phyloP scores from a whole-genome alignment of 2,888 invertebrate species.

The Pelosia muscerda region DNA sequence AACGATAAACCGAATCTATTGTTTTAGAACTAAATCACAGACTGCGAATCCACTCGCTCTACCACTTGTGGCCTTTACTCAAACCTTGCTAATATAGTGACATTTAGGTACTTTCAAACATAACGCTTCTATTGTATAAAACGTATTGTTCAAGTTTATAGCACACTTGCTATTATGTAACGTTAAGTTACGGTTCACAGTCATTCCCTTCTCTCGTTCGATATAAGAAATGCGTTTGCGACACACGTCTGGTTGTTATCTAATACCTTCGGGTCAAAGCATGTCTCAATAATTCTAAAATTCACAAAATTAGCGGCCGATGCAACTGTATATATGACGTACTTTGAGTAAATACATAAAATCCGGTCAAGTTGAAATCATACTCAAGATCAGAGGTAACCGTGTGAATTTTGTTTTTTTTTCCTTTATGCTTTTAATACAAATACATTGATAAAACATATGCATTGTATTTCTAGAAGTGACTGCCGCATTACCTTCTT shows the following conservation, averaged over 20 bases:
- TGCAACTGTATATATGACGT: neutral
- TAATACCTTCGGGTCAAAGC: conserved; percentile 30
- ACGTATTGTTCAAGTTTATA: neutral
- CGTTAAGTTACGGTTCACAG: conserved; percentile 22
- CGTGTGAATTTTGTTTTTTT: neutral
- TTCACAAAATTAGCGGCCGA: neutral
- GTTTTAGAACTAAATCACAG: neutral
- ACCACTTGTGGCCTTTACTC: neutral
- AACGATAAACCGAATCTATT: neutral
- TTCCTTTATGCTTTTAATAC: neutral
- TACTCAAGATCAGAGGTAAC: neutral
- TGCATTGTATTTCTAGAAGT: too few relatives aligned
- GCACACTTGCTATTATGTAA: conserved; percentile 6
- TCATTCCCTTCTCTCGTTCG: conserved; percentile 22
- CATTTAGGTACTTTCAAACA: conserved; percentile 1
- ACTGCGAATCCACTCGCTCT: neutral
- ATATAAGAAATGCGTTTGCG: conserved; percentile 19
- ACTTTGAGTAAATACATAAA: neutral
- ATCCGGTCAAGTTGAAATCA: neutral
- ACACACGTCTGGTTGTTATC: conserved; percentile 22
- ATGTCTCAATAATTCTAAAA: conserved; percentile 21
- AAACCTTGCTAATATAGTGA: neutral
- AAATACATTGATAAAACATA: too few relatives aligned
- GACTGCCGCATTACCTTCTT: too few relatives aligned
- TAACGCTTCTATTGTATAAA: conserved; percentile 1